Percentiles rank a stretch among this genome's conserved stretches.
Evolutionary conservation across 2,113 vertebrate species (phyloP).

Genomic region (Erythrocebus patas): DNA sequence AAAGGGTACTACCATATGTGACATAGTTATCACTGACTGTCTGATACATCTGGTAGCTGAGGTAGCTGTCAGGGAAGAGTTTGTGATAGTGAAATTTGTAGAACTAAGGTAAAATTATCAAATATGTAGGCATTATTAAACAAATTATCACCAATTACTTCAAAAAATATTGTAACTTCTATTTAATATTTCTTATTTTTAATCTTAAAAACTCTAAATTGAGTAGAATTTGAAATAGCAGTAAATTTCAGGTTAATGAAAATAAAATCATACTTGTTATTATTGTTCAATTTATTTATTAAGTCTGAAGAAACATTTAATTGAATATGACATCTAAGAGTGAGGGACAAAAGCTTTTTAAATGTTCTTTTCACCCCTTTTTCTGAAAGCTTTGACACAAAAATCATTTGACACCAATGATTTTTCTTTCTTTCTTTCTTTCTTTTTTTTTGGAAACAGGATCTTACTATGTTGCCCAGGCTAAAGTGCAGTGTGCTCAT

Average conservation of each 20-base stretch:
- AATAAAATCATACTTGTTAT: not conserved
- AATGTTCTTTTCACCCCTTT: not conserved
- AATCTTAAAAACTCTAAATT: accelerated
- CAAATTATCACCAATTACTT: not conserved
- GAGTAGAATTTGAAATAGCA: not conserved
- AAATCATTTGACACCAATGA: not conserved
- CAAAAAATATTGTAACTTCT: not conserved
- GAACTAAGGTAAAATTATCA: not conserved
- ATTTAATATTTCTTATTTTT: not conserved
- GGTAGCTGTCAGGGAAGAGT: not conserved
- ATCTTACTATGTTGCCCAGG: no score
- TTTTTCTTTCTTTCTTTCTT: no score
- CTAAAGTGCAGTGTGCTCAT: no score
- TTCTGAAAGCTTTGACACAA: constrained; percentile 50
- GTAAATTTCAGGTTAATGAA: not conserved
- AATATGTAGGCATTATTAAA: not conserved
- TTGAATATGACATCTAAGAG: constrained; percentile 44
- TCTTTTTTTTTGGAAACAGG: no score
- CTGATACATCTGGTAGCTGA: not conserved
- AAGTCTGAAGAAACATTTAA: constrained; percentile 33
- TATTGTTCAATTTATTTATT: not conserved
- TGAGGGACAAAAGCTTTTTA: not conserved
- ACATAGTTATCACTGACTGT: not conserved
- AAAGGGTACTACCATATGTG: not conserved
- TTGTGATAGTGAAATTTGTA: not conserved